These are phyloP conservation scores for Latrodectus hesperus DNA, from an alignment of 2,888 invertebrate species.

Conservation along the genomic window DNA sequence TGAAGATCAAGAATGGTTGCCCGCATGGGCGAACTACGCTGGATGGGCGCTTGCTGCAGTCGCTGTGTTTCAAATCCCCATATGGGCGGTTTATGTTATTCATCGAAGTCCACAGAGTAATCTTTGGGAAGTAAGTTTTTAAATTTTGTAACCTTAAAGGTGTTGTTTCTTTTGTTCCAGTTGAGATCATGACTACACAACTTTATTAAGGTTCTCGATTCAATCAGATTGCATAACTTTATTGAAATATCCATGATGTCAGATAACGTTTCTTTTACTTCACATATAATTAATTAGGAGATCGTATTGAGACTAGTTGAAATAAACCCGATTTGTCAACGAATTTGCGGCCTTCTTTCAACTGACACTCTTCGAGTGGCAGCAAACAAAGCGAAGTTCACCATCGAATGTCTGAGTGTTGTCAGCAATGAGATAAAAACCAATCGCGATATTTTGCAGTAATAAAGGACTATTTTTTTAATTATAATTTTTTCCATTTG, in stretches of 20 bases:
- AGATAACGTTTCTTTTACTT: too few species aligned
- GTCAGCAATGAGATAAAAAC: too few species aligned
- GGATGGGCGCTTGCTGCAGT: slow-evolving; percentile 72
- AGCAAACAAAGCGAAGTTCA: too few species aligned
- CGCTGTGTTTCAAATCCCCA: slow-evolving; percentile 72
- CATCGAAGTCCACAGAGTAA: slow-evolving; percentile 46
- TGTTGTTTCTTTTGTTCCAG: too few species aligned
- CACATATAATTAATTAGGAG: background rate
- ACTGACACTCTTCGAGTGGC: background rate
- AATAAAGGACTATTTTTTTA: background rate
- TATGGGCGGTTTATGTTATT: slow-evolving; percentile 69
- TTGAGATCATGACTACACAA: too few species aligned
- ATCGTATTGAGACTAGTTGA: too few species aligned
- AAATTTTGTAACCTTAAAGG: too few species aligned
- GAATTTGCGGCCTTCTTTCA: too few species aligned
- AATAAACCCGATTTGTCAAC: too few species aligned
- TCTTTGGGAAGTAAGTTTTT: slow-evolving; percentile 32
- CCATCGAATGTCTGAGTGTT: too few species aligned
- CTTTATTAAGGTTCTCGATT: background rate
- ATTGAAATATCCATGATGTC: background rate
- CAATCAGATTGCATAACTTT: background rate
- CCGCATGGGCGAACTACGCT: slow-evolving; percentile 72
- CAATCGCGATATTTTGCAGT: background rate
- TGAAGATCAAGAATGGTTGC: slow-evolving; percentile 40
- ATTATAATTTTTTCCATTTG: background rate